Conservation (phyloP, 2,888 invertebrate species). For the Yponomeuta plumbellus region DNA sequence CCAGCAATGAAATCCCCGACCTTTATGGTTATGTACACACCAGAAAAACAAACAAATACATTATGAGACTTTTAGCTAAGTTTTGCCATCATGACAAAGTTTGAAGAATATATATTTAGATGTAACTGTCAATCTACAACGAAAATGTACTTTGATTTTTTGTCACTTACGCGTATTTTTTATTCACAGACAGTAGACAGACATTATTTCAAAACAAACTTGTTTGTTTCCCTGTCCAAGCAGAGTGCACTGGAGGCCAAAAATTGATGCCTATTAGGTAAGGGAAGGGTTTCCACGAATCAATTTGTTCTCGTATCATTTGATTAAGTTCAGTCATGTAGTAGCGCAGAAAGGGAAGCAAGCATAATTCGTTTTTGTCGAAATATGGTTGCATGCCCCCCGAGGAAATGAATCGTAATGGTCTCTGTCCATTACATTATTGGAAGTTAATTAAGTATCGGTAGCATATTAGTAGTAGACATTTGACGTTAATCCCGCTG, state of each 20-base stretch:
- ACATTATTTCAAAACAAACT: no score
- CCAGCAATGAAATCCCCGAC: no score
- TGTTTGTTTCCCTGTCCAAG: no score
- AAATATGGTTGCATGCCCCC: conserved; percentile 40
- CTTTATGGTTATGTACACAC: no score
- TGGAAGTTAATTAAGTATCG: neutral
- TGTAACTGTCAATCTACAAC: no score
- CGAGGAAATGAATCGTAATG: conserved; percentile 21
- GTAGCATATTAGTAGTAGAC: neutral
- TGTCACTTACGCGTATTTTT: no score
- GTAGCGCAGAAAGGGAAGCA: conserved; percentile 42
- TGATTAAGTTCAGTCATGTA: conserved; percentile 38
- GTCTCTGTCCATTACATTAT: conserved; percentile 14
- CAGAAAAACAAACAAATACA: no score
- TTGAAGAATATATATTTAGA: no score
- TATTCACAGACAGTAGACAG: no score
- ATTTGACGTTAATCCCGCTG: neutral
- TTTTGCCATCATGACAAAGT: no score
- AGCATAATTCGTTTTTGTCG: conserved; percentile 55
- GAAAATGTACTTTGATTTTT: no score
- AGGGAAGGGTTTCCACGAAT: conserved; percentile 38
- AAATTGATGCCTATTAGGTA: conserved; percentile 22
- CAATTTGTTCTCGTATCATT: conserved; percentile 47
- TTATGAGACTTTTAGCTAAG: no score
- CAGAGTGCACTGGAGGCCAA: neutral